A percentile compares a stretch with the other conserved stretches of the same genome.
These are phyloP conservation scores for Enchytraeus crypticus DNA, from an alignment of 2,888 invertebrate species.

Conservation along the genomic window DNA sequence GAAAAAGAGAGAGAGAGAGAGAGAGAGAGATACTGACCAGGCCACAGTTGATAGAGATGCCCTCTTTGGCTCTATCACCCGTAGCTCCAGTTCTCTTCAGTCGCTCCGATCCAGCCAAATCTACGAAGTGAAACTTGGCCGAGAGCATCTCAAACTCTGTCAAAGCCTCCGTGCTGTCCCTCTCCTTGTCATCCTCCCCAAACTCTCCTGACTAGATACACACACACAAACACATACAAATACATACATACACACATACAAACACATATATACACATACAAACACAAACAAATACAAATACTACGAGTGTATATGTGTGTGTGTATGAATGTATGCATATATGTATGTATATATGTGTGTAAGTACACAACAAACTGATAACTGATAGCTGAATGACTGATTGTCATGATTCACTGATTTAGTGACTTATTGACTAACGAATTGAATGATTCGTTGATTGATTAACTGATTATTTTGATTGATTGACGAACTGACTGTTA, in stretches of 20 bases:
- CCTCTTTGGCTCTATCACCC: slow-evolving; percentile 90
- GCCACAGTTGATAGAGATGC: slow-evolving; percentile 96
- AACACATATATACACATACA: too few relatives aligned
- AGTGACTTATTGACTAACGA: too few relatives aligned
- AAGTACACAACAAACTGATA: background rate
- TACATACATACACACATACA: background rate
- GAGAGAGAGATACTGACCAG: too few relatives aligned
- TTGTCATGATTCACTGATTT: too few relatives aligned
- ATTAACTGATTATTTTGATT: too few relatives aligned
- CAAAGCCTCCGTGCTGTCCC: slow-evolving; percentile 6
- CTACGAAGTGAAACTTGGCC: slow-evolving; percentile 97
- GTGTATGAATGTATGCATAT: background rate
- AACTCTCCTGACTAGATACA: slow-evolving; percentile 43
- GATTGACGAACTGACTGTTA: too few relatives aligned
- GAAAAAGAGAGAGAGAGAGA: too few relatives aligned
- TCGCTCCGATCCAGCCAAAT: slow-evolving; percentile 93
- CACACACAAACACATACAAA: background rate
- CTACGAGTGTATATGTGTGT: background rate
- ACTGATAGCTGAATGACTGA: background rate
- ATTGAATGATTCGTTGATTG: too few relatives aligned
- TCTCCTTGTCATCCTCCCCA: slow-evolving; percentile 11
- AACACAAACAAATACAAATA: too few relatives aligned
- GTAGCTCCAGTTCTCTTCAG: slow-evolving; percentile 94
- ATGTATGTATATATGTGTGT: background rate
- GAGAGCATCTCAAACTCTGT: slow-evolving; percentile 66